These are phyloP conservation scores for Aspidoscelis tigris DNA, from an alignment of 2,113 vertebrate genomes.

Conservation along the genomic window DNA sequence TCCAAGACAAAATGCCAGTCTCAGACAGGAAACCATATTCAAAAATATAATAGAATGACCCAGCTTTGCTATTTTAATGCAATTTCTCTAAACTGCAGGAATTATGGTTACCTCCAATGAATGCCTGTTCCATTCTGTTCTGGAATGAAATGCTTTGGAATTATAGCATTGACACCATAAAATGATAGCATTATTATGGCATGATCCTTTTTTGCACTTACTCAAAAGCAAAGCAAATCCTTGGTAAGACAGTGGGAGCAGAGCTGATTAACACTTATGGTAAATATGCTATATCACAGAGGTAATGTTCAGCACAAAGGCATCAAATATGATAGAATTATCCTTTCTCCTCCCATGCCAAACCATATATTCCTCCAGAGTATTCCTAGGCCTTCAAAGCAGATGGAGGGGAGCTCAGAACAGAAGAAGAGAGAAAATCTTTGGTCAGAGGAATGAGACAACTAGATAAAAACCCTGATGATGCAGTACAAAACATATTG, in stretches of 20 bases:
- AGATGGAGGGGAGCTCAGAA: too few relatives aligned
- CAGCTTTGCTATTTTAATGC: neutral
- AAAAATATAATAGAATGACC: conserved; percentile 38
- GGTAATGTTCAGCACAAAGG: too few relatives aligned
- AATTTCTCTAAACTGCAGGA: conserved; percentile 27
- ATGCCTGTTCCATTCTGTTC: conserved; percentile 30
- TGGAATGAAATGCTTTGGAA: conserved; percentile 39
- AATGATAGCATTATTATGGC: neutral
- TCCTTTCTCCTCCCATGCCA: too few relatives aligned
- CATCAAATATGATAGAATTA: too few relatives aligned
- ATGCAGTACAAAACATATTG: too few relatives aligned
- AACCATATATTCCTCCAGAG: too few relatives aligned
- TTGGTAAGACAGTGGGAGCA: neutral
- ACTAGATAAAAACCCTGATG: too few relatives aligned
- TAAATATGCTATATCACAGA: neutral
- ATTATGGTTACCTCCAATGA: conserved; percentile 30
- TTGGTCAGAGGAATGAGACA: too few relatives aligned
- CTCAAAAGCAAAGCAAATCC: neutral
- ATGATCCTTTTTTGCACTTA: neutral
- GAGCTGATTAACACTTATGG: neutral
- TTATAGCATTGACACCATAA: conserved; percentile 40
- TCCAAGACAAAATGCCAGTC: conserved; percentile 17
- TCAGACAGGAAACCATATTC: conserved; percentile 32
- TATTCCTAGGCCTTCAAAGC: too few relatives aligned
- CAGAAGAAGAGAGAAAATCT: too few relatives aligned